Evolutionary conservation across 2,888 invertebrate species (phyloP), one percentile per base, ranked within the genome.

Genomic region (Thymelicus sylvestris): DNA sequence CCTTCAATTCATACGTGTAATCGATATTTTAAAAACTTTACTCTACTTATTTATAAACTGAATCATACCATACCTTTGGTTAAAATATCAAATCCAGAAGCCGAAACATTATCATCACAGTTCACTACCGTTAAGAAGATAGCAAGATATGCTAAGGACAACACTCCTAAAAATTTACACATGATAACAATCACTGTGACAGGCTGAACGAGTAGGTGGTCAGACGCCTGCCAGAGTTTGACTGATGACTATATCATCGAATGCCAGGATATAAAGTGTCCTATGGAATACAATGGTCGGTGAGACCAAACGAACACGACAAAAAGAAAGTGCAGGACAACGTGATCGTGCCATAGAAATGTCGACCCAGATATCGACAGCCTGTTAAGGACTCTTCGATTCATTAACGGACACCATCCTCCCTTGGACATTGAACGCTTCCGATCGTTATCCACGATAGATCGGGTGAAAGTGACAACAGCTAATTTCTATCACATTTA

Each of bases 221-320:
- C 64, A 68, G 50, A 64, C 72, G 74, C 60, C 76, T 78, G 88
- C 83, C 78, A 75, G 83, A 76, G 81, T 83, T 82, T 88, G 88
- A 93, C 92, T 93, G 93, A 86, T 91, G 82, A 71, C 78, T 78
- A 78, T 85, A 83, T 84, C 85, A 78, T 78, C 81, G 82, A 86
- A 81, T 80, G 83, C 80, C 90, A 92, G 92, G 93, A 92, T 93
- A 91, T 93, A 93, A 93, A 92, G 89, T 86, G 86, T 89, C 89
- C 86, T 88, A 79, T 81, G 82, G 85, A 88, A 84, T 84, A 91
- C 92, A 92, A 91, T 91, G 80, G 90, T 78, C 89, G 90, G 87
- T 82, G 81, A 87, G 83, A 89, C 87, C 88, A 91, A 92, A 89
- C 83, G 83, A 79, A 83, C 82, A 84, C 82, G 86, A 84, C 82